Base-by-base conservation (phyloP, 2,113 vertebrate species). In the Syngnathus scovelli region DNA sequence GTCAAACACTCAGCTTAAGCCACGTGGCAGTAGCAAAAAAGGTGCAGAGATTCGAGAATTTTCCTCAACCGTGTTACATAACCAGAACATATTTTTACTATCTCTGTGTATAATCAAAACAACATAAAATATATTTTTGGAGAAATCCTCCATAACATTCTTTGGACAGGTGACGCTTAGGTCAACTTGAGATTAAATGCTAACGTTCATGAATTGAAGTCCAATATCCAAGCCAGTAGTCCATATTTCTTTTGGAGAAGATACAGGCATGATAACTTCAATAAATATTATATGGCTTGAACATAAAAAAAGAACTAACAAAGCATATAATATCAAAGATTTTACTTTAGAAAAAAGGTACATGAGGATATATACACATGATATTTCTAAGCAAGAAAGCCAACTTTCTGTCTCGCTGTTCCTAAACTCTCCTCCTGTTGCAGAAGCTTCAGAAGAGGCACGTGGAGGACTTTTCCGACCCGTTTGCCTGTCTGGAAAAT, bases 351-450 rank as follows among this genome's bases (percentile, higher is more conserved):
- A 58, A 62, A 7, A 13, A 15, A 58, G 10, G 11, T 18, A 62
- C 39, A 46, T 7, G 10, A 49, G 8, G 15, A 27, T 37, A 46
- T 64, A 36, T 49, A 58, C 55, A 33, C 23, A 18, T 36, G 7
- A 49, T 6, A 33, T 16, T 68, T n/a, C 79, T 87, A 99, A 68
- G 93, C 94, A 18, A 98, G 87, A 87, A 98, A 98, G 61, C 96
- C 97, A 19, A 98, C 94, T 86, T 95, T 99, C 76, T 91, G 90
- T 64, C 92, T 88, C 46, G 90, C 90, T 39, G 89, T 90, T 21
- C 96, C 95, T 72, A 96, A 79, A 78, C 78, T 89, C 77, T 98
- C 95, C 74, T 99, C 94, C 85, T 95, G 91, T 67, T 93, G 89
- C 70, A 96, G 87, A 46, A 93, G 64, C 67, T 87, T 90, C 86